Percentiles rank a stretch among this genome's conserved stretches.
Evolutionary conservation across 2,113 vertebrate genomes (phyloP).

Genomic region (Monopterus albus): DNA sequence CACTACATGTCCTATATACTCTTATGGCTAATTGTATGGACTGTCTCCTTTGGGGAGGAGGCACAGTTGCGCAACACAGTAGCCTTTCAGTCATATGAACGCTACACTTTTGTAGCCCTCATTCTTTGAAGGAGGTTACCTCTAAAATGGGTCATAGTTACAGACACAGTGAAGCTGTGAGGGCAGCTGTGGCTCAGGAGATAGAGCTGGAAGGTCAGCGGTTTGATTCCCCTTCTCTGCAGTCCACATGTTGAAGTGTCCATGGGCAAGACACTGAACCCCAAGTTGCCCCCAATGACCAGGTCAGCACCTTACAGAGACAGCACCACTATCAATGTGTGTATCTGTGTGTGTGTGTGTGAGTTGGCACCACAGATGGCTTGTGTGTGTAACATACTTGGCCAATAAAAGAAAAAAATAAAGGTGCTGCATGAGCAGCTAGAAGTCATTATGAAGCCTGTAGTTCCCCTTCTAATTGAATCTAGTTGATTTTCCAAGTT

Average conservation of each 20-base stretch:
- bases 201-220: too few relatives aligned
- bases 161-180: constrained; percentile 24
- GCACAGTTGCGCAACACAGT: neutral
- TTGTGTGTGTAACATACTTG: too few relatives aligned
- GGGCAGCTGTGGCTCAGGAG: too few relatives aligned
- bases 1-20: constrained; percentile 26
- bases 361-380: too few relatives aligned
- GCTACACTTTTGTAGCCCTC: constrained; percentile 21
- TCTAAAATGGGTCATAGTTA: constrained; percentile 40
- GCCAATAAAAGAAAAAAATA: too few relatives aligned
- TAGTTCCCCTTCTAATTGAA: neutral
- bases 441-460: constrained; percentile 3
- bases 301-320: too few relatives aligned
- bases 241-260: too few relatives aligned
- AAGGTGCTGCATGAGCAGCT: constrained; percentile 1
- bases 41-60: neutral
- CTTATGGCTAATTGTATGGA: constrained; percentile 14
- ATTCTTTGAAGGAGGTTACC: neutral
- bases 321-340: too few relatives aligned
- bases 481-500: neutral
- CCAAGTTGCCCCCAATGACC: too few relatives aligned
- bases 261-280: too few relatives aligned
- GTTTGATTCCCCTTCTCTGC: too few relatives aligned
- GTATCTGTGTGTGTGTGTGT: too few relatives aligned
- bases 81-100: constrained; percentile 12